Base-by-base conservation (phyloP, 2,113 vertebrate genomes). In the Steatornis caripensis region DNA sequence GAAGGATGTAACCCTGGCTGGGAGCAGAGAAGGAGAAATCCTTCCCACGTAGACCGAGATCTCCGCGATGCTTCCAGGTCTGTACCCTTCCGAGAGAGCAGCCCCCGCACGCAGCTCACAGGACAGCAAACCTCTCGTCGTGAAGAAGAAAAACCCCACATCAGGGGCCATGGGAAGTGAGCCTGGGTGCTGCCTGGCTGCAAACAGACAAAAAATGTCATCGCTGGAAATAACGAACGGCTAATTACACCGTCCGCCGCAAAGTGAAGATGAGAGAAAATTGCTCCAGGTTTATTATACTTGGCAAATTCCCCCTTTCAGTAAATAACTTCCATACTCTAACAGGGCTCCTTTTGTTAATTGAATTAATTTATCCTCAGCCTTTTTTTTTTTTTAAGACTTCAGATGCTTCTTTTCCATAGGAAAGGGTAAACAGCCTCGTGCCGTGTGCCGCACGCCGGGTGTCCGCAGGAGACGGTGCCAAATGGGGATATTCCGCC, bases 21-120 rank as follows among this genome's bases (percentile, higher is more conserved):
- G 58, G 69, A 49, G 87, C 55, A 76, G 61, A 46, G 78, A 37
- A 71, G 78, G 61, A 76, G 37, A 89, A 84, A 78, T 39, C 32
- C 30, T 36, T 36, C 11, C 57, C 11, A 37, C 39, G 32, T 18
- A 43, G 53, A 36, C 53, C 29, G 29, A 21, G 7, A 20, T 24
- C 58, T 60, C 65, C 7, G 2, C 51, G 51, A 6, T 10, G 30
- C 51, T 55, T 29, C 62, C 71, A 49, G 58, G 17, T 53, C 57
- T n/a, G 39, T 23, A 5, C 12, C n/a, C 24, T 85, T 64, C 41
- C 75, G n/a, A 78, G 32, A 83, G 62, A 49, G 58, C 36, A 14
- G 3, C 8, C 11, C 16, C 0, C 2, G 0, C 10, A 2, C 3
- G 20, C 20, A n/a, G 39, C 43, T 36, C 13, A 39, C 10, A 46